These are phyloP conservation scores for Crypturellus tataupa DNA, from an alignment of 2,797 vertebrate genomes.

Conservation along the genomic window DNA sequence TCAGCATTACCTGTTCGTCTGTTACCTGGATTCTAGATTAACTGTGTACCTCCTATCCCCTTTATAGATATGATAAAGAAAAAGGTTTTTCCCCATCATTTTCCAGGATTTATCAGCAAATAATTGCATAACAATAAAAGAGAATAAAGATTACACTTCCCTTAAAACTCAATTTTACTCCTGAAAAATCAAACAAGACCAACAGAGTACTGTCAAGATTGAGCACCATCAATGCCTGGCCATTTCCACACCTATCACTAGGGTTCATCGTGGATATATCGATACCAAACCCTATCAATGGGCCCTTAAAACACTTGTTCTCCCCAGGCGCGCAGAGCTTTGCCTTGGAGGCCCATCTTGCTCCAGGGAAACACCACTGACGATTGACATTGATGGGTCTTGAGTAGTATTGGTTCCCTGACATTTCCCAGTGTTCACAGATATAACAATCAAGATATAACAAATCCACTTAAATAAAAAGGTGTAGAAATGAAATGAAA, in stretches of 20 bases:
- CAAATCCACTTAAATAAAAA: neutral
- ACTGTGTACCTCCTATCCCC: neutral
- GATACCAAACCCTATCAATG: too few species aligned
- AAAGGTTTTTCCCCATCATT: neutral
- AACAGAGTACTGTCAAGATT: neutral
- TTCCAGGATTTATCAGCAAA: neutral
- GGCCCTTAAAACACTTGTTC: too few species aligned
- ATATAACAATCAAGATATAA: neutral
- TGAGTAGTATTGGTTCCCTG: too few species aligned
- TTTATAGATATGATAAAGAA: neutral
- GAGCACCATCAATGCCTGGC: too few species aligned
- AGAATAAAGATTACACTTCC: neutral
- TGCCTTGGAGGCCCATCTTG: too few species aligned
- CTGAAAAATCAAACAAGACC: neutral
- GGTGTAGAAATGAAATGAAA: neutral
- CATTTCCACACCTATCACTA: too few species aligned
- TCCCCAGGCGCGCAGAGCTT: too few species aligned
- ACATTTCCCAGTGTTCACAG: neutral
- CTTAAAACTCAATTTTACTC: neutral
- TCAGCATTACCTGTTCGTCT: neutral
- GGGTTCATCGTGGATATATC: too few species aligned
- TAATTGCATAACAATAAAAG: neutral
- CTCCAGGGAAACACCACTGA: too few species aligned
- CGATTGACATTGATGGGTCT: too few species aligned
- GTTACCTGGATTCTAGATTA: neutral